Evolutionary conservation across 2,113 vertebrate genomes (phyloP).

Genomic region (Prionailurus bengalensis): DNA sequence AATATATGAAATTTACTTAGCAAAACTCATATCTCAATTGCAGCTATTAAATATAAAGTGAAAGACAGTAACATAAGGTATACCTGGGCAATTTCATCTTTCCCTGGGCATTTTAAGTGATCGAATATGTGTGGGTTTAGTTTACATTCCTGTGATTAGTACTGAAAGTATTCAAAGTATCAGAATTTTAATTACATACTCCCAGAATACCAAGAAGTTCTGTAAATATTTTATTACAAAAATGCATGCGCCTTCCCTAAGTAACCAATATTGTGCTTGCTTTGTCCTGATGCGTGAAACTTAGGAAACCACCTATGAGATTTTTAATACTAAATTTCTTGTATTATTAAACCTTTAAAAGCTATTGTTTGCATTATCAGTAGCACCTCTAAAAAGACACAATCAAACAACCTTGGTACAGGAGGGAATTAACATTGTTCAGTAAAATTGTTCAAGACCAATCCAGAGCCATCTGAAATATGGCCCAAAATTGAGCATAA

Average conservation of each 20-base stretch:
- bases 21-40: slow-evolving; percentile 23
- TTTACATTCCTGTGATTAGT: slow-evolving; percentile 2
- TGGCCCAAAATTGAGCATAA: not conserved
- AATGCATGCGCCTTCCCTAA: not conserved
- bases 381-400: not conserved
- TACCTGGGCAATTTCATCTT: not conserved
- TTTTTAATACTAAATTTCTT: not conserved
- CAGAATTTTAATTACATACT: slow-evolving; percentile 13
- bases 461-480: not conserved
- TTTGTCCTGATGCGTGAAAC: not conserved
- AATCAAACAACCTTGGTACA: not conserved
- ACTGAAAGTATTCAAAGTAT: not conserved
- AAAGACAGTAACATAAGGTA: not conserved
- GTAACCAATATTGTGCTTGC: not conserved
- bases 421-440: not conserved
- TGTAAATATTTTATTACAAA: slow-evolving; percentile 30
- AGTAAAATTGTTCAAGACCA: not conserved
- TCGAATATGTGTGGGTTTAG: not conserved
- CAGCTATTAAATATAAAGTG: not conserved
- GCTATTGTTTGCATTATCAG: slow-evolving; percentile 5
- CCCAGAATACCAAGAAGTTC: slow-evolving; percentile 13
- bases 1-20: slow-evolving; percentile 43
- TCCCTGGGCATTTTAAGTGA: not conserved
- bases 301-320: not conserved
- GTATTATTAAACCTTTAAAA: not conserved